phyloP scores from a whole-genome alignment of 2,113 vertebrate genomes.

The Marcusenius ussheri region DNA sequence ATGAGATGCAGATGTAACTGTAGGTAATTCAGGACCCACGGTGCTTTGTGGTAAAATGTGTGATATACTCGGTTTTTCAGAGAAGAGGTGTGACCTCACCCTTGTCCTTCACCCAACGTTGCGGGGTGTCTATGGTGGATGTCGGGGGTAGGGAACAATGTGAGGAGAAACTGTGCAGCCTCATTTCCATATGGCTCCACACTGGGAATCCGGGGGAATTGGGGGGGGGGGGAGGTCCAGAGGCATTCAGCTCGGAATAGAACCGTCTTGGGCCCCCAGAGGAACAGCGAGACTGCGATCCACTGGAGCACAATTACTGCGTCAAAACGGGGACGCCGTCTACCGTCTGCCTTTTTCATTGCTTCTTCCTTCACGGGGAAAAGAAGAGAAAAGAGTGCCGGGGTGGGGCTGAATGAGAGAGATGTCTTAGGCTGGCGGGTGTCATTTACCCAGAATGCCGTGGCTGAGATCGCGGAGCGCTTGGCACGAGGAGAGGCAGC shows the following conservation, averaged over 20 bases:
- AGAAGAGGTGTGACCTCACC: neutral
- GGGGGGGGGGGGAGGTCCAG: neutral
- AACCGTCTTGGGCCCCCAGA: conserved; percentile 18
- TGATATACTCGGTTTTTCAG: neutral
- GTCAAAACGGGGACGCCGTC: conserved; percentile 18
- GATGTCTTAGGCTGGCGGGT: neutral
- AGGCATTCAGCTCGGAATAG: conserved; percentile 8
- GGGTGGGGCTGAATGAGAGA: neutral
- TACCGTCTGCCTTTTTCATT: neutral
- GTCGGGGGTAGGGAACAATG: neutral
- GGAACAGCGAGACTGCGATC: conserved; percentile 18
- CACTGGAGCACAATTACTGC: conserved; percentile 26
- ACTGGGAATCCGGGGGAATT: conserved; percentile 5
- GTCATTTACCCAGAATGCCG: neutral
- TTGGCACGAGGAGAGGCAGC: neutral
- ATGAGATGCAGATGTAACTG: neutral
- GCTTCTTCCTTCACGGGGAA: neutral
- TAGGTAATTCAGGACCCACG: neutral
- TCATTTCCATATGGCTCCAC: conserved; percentile 16
- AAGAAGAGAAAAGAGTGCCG: neutral
- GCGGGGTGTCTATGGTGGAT: neutral
- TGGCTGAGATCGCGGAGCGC: neutral
- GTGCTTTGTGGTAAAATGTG: neutral
- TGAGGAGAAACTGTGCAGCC: neutral
- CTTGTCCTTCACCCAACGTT: neutral